A percentile compares a stretch with the other conserved stretches of the same genome.
Conservation (phyloP, 2,113 vertebrate species). For the Platichthys flesus region DNA sequence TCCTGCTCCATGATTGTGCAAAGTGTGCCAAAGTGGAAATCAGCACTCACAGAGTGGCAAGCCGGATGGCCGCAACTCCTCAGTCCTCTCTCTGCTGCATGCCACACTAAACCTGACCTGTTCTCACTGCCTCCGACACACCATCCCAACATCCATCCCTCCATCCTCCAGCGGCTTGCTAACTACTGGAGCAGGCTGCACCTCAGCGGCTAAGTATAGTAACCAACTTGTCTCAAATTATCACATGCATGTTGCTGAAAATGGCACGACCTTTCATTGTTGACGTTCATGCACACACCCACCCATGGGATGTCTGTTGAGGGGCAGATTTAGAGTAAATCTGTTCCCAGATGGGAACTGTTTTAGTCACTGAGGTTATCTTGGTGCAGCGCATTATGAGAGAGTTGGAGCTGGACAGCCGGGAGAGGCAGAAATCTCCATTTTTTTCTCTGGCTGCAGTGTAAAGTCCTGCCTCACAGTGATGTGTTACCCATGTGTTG, state of each 20-base stretch:
- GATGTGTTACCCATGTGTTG: slow-evolving; percentile 23
- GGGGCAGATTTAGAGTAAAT: slow-evolving; percentile 63
- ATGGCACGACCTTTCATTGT: slow-evolving; percentile 69
- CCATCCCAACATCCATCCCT: slow-evolving; percentile 44
- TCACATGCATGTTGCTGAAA: slow-evolving; percentile 63
- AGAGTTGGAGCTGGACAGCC: slow-evolving; percentile 46
- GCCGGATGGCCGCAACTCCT: slow-evolving; percentile 38
- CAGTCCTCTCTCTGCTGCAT: slow-evolving; percentile 50
- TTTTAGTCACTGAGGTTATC: slow-evolving; percentile 47
- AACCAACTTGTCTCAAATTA: slow-evolving; percentile 69
- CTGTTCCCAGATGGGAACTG: slow-evolving; percentile 56
- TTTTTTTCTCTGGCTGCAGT: slow-evolving; percentile 28
- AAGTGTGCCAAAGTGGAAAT: slow-evolving; percentile 52
- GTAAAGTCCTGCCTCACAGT: too few relatives aligned
- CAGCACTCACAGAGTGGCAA: slow-evolving; percentile 43
- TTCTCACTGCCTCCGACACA: slow-evolving; percentile 51
- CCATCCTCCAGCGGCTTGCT: slow-evolving; percentile 51
- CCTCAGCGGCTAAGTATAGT: slow-evolving; percentile 64
- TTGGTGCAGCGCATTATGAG: slow-evolving; percentile 48
- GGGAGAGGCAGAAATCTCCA: slow-evolving; percentile 29
- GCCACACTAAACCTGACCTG: slow-evolving; percentile 59
- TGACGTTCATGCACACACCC: slow-evolving; percentile 59
- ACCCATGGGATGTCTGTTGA: slow-evolving; percentile 64
- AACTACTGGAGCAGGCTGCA: slow-evolving; percentile 56
- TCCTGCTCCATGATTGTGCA: slow-evolving; percentile 36